Percentiles rank a stretch among this genome's conserved stretches.
Evolutionary conservation across 1,140 invertebrate species (phyloP).

Genomic region (Brachionus calyciflorus): DNA sequence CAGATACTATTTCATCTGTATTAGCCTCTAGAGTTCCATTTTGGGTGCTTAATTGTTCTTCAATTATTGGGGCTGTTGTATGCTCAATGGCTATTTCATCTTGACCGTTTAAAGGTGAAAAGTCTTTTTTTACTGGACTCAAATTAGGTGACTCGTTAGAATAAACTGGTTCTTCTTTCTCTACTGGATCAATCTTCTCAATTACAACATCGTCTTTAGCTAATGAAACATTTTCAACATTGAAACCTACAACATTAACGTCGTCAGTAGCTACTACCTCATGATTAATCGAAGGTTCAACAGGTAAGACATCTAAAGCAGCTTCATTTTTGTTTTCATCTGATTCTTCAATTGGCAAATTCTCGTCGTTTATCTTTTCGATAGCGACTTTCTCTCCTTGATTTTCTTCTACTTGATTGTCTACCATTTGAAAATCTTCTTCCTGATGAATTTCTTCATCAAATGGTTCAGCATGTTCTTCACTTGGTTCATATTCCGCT

Average conservation of each 20-base stretch:
- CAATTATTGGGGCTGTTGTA: neutral
- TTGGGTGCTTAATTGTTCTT: constrained; percentile 11
- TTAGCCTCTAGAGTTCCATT: neutral
- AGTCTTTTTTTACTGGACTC: constrained; percentile 35
- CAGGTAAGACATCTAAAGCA: no score
- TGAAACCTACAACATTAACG: no score
- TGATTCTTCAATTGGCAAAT: constrained; percentile 53
- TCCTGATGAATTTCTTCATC: neutral
- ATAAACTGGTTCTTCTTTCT: neutral
- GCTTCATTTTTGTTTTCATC: no score
- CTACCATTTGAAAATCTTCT: neutral
- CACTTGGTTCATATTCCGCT: no score
- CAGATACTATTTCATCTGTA: constrained; percentile 29
- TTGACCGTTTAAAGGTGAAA: neutral
- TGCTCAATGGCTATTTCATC: neutral
- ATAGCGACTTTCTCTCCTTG: neutral
- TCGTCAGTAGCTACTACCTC: no score
- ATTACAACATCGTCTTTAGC: neutral
- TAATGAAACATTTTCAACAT: no score
- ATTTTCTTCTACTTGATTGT: constrained; percentile 61
- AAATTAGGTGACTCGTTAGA: constrained; percentile 22
- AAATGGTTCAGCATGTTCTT: no score
- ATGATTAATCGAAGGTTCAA: no score
- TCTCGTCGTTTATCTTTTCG: constrained; percentile 68
- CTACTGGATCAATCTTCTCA: neutral